Base-by-base conservation (phyloP, 1,140 invertebrate genomes). In the Magallana gigas region DNA sequence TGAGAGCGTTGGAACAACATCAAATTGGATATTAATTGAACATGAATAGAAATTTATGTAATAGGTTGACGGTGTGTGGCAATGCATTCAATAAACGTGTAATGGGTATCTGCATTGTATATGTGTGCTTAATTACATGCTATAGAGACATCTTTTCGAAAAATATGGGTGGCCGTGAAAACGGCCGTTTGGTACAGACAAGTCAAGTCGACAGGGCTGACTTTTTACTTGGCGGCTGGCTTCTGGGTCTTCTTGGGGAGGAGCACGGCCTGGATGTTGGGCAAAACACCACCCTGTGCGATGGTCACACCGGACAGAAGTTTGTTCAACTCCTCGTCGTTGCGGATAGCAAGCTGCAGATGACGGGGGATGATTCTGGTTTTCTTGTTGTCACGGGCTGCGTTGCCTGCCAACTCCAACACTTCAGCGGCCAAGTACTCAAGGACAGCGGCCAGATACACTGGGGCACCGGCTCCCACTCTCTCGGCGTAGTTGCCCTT, bases 361-460 rank as follows among this genome's bases (percentile, higher is more conserved):
- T 94, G 93, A 84, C 93, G 88, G 48, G 93, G 93, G 59, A 92
- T 92, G 82, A 93, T 93, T 84, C 91, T 90, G 18, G 64, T 29
- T 57, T 91, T 95, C 90, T 96, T 96, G 93, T 96, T 96, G 92
- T 96, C 96, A 58, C 95, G 92, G 0, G 88, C 88, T 62, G 88
- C 88, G 48, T 89, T 89, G 16, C 88, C 88, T 60, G 88, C 88
- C 82, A 89, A 87, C 68, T 89, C 88, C 62, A 89, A 81, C 12
- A 89, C 95, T 91, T 96, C 95, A 91, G 94, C 95, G 11, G 92
- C 93, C 60, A 94, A 90, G 88, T 95, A 95, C 88, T 94, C 94
- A 7, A 95, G 87, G 18, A 94, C 94, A 9, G 93, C 94, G 57
- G 92, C 92, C 84, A 93, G 83, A 84, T 94, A 93, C 4, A 94